phyloP scores from a whole-genome alignment of 2,888 invertebrate species.

The Acleris literana region DNA sequence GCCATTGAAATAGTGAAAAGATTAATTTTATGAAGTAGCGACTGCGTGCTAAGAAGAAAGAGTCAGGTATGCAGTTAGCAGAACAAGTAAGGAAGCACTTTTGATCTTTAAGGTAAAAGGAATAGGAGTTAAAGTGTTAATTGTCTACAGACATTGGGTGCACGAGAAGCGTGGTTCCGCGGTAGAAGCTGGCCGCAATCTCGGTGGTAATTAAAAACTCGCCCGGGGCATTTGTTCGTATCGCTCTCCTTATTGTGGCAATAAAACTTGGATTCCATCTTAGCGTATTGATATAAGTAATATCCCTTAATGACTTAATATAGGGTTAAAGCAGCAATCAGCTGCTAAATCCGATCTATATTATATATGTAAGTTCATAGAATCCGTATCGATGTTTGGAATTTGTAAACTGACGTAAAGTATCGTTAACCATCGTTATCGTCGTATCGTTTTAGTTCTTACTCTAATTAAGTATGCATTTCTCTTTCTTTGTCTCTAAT shows the following conservation, averaged over 20 bases:
- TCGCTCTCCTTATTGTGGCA: constrained; percentile 10
- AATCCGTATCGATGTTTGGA: no score
- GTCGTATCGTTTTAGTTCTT: no score
- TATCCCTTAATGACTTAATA: not conserved
- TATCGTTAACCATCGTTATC: no score
- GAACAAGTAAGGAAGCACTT: not conserved
- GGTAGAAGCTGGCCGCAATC: constrained; percentile 49
- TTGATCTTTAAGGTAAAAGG: not conserved
- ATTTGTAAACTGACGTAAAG: no score
- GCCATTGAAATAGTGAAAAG: constrained; percentile 34
- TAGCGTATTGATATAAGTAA: constrained; percentile 11
- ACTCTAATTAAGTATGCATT: no score
- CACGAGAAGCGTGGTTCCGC: constrained; percentile 47
- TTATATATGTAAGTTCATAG: no score
- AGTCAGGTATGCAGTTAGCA: constrained; percentile 3
- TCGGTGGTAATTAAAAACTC: constrained; percentile 66
- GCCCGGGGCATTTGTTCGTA: constrained; percentile 39
- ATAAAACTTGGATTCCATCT: constrained; percentile 8
- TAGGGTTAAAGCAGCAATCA: not conserved
- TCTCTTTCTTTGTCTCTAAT: no score
- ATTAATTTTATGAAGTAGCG: constrained; percentile 42
- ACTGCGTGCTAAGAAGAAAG: constrained; percentile 42
- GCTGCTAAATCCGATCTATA: no score
- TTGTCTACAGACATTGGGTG: constrained; percentile 39
- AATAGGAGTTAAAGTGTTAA: constrained; percentile 1